These are phyloP conservation scores for Oreochromis mossambicus DNA, from an alignment of 2,797 vertebrate genomes.

Conservation along the genomic window DNA sequence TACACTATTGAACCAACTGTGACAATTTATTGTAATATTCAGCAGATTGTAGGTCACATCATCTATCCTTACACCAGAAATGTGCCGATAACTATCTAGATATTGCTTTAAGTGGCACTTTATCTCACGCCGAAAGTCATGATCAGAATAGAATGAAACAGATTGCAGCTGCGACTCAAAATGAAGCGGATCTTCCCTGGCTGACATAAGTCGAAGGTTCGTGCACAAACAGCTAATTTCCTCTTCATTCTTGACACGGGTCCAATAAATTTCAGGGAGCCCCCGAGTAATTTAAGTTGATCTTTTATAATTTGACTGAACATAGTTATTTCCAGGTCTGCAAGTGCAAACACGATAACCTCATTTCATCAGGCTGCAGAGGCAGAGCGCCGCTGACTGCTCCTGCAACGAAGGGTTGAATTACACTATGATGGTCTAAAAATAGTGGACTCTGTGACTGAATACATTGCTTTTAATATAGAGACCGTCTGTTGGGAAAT, in stretches of 20 bases:
- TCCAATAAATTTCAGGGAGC: slow-evolving; percentile 24
- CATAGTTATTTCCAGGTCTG: slow-evolving; percentile 49
- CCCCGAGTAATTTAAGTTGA: slow-evolving; percentile 31
- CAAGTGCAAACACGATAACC: slow-evolving; percentile 46
- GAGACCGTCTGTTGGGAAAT: slow-evolving; percentile 34
- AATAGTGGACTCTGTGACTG: slow-evolving; percentile 56
- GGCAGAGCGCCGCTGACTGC: slow-evolving; percentile 34
- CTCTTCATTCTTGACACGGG: slow-evolving; percentile 27
- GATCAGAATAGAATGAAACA: slow-evolving; percentile 7
- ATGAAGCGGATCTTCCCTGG: slow-evolving; percentile 4
- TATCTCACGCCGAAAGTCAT: background rate
- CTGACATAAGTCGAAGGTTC: slow-evolving; percentile 16
- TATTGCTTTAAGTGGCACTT: slow-evolving; percentile 11
- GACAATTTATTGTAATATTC: background rate
- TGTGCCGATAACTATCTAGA: background rate
- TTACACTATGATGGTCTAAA: slow-evolving; percentile 65
- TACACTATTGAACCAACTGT: background rate
- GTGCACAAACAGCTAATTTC: slow-evolving; percentile 31
- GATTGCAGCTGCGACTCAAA: background rate
- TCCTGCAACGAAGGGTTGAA: slow-evolving; percentile 49
- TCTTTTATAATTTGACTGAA: slow-evolving; percentile 50
- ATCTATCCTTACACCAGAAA: background rate
- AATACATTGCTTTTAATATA: slow-evolving; percentile 53
- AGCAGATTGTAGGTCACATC: background rate
- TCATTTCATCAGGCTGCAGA: slow-evolving; percentile 47